Percentiles rank a stretch among this genome's conserved stretches.
These are phyloP conservation scores for Tiliacea citrago DNA, from an alignment of 2,888 invertebrate genomes.

Conservation along the genomic window DNA sequence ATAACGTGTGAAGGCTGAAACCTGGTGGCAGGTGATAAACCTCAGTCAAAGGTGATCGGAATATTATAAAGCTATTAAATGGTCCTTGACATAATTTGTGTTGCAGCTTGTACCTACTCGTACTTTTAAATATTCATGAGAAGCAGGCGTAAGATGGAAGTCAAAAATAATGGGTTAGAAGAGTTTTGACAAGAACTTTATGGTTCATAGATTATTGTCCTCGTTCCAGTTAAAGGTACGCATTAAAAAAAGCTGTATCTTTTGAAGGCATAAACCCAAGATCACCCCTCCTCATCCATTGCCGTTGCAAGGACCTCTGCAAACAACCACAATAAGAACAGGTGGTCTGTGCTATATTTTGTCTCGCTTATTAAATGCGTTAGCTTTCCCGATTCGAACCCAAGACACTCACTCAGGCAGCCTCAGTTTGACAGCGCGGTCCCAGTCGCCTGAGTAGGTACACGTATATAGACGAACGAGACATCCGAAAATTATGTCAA, in stretches of 20 bases:
- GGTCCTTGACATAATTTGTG: constrained; percentile 52
- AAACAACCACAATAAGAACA: background rate
- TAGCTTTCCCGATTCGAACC: background rate
- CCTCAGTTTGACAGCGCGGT: no score
- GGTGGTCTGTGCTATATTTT: background rate
- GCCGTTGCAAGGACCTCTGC: background rate
- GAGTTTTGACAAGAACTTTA: background rate
- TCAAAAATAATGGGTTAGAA: no score
- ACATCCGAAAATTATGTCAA: constrained; percentile 45
- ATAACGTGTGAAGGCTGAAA: constrained; percentile 56
- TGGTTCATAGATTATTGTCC: background rate
- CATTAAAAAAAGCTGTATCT: background rate
- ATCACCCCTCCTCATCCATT: background rate
- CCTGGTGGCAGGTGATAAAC: constrained; percentile 50
- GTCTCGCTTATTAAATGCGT: background rate
- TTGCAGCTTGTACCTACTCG: background rate
- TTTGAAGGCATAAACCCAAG: background rate
- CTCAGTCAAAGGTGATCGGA: constrained; percentile 50
- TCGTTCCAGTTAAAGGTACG: background rate
- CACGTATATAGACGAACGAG: no score
- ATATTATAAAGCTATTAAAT: constrained; percentile 47
- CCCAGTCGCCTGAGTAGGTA: no score
- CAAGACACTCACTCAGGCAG: background rate
- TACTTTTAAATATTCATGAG: background rate
- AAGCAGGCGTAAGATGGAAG: background rate